phyloP scores from a whole-genome alignment of 2,113 vertebrate species.

The Acinonyx jubatus region DNA sequence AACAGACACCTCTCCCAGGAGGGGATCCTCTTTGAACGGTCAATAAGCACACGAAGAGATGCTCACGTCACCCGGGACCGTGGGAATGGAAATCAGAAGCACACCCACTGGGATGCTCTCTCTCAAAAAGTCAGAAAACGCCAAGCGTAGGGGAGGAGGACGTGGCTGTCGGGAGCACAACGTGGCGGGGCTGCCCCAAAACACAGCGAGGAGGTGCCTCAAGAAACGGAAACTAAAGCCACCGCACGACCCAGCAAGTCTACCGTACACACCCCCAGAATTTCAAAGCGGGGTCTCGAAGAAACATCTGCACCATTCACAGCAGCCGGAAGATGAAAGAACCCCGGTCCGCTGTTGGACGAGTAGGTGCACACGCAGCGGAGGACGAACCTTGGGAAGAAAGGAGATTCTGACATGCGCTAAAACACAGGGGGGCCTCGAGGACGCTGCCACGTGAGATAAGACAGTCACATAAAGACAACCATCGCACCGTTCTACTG shows the following conservation, averaged over 20 bases:
- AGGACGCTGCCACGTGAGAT: not conserved
- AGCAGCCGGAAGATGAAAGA: not conserved
- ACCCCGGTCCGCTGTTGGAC: fast-evolving
- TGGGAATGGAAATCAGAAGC: not conserved
- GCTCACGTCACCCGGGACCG: no score
- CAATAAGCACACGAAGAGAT: not conserved
- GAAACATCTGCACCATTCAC: not conserved
- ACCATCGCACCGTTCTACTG: not conserved
- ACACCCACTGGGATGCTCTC: not conserved
- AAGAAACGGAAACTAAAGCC: not conserved
- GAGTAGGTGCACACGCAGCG: fast-evolving
- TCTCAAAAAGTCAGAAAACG: not conserved
- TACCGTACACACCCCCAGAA: not conserved
- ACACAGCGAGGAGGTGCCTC: not conserved
- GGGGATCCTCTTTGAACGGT: not conserved
- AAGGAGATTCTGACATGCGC: not conserved
- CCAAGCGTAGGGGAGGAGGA: not conserved
- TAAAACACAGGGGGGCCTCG: not conserved
- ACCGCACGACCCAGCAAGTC: not conserved
- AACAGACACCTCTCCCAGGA: not conserved
- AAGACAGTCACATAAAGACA: not conserved
- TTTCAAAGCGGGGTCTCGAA: no score
- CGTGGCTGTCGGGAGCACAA: fast-evolving
- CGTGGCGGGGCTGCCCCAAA: fast-evolving
- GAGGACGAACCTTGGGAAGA: not conserved